Conservation (phyloP, 2,888 invertebrate genomes). For the Lymantria dispar region DNA sequence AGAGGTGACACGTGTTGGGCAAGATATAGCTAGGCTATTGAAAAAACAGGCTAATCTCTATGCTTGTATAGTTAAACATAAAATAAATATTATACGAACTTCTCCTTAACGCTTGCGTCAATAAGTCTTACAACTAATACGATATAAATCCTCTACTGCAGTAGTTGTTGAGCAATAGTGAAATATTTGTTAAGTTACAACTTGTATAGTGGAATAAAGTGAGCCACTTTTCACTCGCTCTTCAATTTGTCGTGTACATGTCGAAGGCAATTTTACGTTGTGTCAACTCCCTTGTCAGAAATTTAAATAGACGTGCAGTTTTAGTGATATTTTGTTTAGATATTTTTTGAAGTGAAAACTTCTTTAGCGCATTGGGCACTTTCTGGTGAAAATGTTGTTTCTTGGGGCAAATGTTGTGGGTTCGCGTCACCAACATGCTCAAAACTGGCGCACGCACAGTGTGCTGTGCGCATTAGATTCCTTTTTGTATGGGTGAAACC, state of each 20-base stretch:
- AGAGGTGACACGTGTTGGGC: too few relatives aligned
- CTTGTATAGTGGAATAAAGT: background rate
- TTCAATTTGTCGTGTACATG: background rate
- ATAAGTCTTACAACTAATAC: background rate
- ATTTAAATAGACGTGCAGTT: background rate
- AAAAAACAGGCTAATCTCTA: too few relatives aligned
- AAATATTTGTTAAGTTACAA: background rate
- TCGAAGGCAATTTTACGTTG: background rate
- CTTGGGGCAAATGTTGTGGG: background rate
- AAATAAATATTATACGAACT: background rate
- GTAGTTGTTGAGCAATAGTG: background rate
- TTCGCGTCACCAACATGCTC: background rate
- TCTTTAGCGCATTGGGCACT: too few relatives aligned
- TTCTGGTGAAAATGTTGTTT: background rate
- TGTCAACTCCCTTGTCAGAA: too few relatives aligned
- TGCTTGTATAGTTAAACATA: too few relatives aligned
- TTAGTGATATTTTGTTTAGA: too few relatives aligned
- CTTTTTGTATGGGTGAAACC: too few relatives aligned
- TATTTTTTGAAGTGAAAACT: too few relatives aligned
- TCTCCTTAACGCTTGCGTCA: background rate
- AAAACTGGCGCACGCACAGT: background rate
- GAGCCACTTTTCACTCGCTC: background rate
- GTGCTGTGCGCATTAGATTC: too few relatives aligned
- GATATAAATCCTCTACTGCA: background rate
- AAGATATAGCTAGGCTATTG: too few relatives aligned